phyloP scores from a whole-genome alignment of 2,113 vertebrate genomes.

The Stercorarius parasiticus region DNA sequence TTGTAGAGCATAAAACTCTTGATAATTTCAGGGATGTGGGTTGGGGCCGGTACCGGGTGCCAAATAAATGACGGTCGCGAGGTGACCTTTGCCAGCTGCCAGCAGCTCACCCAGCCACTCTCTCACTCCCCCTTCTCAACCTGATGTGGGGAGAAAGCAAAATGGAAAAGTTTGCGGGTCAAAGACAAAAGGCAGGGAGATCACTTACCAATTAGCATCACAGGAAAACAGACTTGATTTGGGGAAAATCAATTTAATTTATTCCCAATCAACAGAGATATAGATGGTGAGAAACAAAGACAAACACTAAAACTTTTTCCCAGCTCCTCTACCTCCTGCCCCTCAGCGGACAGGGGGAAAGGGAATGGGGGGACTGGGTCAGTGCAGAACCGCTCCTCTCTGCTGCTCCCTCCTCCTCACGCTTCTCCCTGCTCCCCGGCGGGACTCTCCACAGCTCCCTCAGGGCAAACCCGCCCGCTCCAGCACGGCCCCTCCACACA shows the following conservation, averaged over 20 bases:
- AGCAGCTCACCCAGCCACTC: not conserved
- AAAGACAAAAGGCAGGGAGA: not conserved
- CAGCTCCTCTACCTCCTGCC: no score
- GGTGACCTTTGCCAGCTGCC: not conserved
- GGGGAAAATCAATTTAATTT: not conserved
- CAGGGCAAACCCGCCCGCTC: not conserved
- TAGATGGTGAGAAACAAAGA: not conserved
- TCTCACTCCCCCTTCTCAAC: not conserved
- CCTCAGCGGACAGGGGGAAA: no score
- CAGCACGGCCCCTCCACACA: not conserved
- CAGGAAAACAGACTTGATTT: not conserved
- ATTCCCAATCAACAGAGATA: not conserved
- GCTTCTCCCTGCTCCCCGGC: rapidly evolving
- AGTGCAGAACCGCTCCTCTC: not conserved
- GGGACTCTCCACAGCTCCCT: not conserved
- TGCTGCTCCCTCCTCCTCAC: not conserved
- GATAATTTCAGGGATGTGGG: not conserved
- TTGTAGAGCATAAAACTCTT: not conserved
- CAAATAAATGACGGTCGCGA: rapidly evolving
- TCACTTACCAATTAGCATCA: no score
- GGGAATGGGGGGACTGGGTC: no score
- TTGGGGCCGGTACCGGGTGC: not conserved
- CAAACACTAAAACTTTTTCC: not conserved
- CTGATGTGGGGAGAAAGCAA: not conserved
- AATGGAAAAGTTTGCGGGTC: not conserved